These are phyloP conservation scores for Caenorhabditis remanei DNA, from an alignment of 1,140 invertebrate genomes.

Conservation along the genomic window DNA sequence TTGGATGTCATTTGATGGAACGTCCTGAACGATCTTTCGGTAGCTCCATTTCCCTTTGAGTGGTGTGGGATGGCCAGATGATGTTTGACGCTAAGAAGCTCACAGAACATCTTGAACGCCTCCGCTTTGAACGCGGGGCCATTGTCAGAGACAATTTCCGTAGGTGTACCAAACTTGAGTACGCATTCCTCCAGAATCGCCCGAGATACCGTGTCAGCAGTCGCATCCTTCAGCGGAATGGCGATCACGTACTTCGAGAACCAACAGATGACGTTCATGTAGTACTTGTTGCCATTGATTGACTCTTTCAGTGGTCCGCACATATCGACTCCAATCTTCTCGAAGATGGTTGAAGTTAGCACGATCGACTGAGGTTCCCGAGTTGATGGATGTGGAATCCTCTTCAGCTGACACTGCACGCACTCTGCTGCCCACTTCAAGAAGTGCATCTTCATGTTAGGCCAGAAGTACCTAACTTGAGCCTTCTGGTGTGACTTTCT, in stretches of 20 bases:
- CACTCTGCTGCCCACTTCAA: not conserved
- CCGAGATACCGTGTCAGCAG: not conserved
- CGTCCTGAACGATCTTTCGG: slow-evolving; percentile 14
- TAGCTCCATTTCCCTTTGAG: slow-evolving; percentile 32
- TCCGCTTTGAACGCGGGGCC: slow-evolving; percentile 17
- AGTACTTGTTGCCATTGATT: slow-evolving; percentile 28
- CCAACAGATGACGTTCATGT: slow-evolving; percentile 27
- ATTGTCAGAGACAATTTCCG: slow-evolving; percentile 34
- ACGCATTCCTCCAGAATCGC: slow-evolving; percentile 33
- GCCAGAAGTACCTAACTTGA: slow-evolving; percentile 30
- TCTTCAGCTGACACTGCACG: slow-evolving; percentile 7
- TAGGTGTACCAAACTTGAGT: not conserved
- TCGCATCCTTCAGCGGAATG: not conserved
- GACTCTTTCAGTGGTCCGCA: not conserved
- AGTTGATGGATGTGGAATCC: not conserved
- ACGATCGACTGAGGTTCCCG: slow-evolving; percentile 2
- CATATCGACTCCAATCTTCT: slow-evolving; percentile 50
- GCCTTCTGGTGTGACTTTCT: not conserved
- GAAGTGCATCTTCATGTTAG: slow-evolving; percentile 7
- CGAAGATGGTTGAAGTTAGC: not conserved
- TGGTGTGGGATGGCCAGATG: slow-evolving; percentile 18
- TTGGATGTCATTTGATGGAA: slow-evolving; percentile 24
- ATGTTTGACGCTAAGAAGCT: not conserved
- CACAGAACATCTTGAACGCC: not conserved
- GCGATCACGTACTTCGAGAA: slow-evolving; percentile 51